Base-by-base conservation (phyloP, 1,140 invertebrate genomes). In the Idris sp. region DNA sequence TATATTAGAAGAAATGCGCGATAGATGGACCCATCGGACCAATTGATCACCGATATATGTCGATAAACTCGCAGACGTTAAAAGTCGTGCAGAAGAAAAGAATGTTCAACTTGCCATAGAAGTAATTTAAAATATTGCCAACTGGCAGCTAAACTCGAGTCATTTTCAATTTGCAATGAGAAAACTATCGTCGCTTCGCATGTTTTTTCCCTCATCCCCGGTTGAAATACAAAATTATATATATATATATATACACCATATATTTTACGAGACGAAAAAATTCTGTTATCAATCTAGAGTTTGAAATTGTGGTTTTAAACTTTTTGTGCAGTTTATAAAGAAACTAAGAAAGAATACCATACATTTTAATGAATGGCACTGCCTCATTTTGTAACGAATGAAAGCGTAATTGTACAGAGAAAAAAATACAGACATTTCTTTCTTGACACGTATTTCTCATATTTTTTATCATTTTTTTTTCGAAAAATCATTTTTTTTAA, bases 51-150 rank as follows among this genome's bases (percentile, higher is more conserved):
- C 16, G 19, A 58, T 58, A 44, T 44, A 28, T 25, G 13, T 58
- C 53, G 40, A 56, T 43, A 43, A 43, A 51, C 13, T 51, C 10
- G 25, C 31, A 33, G 13, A 31, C 10, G 44, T 48, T 48, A 10
- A 2, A 18, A 16, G 35, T 30, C 49, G 13, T 22, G n/a, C n/a
- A n/a, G 51, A 56, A 56, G 18, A 53, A 53, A 30, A 53, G 41
- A 31, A 13, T 14, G 11, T n/a, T n/a, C n/a, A n/a, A n/a, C n/a
- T n/a, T n/a, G n/a, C n/a, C 31, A 2, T 10, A 6, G 11, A 1
- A 25, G 36, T 62, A 62, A 62, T 61, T 48, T 33, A 22, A 48
- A 48, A 25, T 8, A 16, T 35, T 62, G 58, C 58, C 58, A 62
- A 41, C 58, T 62, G 44, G 58, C 43, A 49, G 35, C 58, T 9